Evolutionary conservation across 2,797 vertebrate species (phyloP).

Genomic region (Numenius phaeopus): DNA sequence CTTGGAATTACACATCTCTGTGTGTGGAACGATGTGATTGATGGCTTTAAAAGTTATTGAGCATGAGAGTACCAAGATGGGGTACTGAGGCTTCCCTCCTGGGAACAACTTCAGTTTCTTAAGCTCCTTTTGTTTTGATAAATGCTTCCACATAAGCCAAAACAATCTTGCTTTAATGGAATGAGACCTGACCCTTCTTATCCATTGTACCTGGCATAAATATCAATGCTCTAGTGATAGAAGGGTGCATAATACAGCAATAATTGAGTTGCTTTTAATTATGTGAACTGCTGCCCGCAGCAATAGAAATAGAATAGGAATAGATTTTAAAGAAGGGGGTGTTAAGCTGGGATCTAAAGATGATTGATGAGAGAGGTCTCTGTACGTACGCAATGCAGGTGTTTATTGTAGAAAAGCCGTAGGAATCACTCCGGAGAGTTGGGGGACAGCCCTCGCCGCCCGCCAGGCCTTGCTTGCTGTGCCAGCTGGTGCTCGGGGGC

Average conservation of each 20-base stretch:
- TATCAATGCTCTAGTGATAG: fast-evolving
- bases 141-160: neutral
- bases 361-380: neutral
- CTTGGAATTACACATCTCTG: neutral
- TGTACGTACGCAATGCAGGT: neutral
- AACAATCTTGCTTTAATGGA: neutral
- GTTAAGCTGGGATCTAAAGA: neutral
- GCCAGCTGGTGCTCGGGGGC: fast-evolving
- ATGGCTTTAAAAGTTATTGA: neutral
- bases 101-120: neutral
- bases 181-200: neutral
- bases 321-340: neutral
- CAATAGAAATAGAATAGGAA: no score
- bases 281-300: neutral
- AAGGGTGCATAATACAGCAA: fast-evolving
- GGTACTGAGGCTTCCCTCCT: neutral
- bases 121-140: neutral
- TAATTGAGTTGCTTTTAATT: neutral
- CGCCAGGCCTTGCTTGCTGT: fast-evolving
- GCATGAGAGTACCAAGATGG: fast-evolving
- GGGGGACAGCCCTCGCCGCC: no score
- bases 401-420: neutral
- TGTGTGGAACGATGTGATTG: no score
- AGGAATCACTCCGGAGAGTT: fast-evolving
- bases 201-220: neutral